These are phyloP conservation scores for Eurytemora carolleeae DNA, from an alignment of 1,140 invertebrate genomes.

Conservation along the genomic window DNA sequence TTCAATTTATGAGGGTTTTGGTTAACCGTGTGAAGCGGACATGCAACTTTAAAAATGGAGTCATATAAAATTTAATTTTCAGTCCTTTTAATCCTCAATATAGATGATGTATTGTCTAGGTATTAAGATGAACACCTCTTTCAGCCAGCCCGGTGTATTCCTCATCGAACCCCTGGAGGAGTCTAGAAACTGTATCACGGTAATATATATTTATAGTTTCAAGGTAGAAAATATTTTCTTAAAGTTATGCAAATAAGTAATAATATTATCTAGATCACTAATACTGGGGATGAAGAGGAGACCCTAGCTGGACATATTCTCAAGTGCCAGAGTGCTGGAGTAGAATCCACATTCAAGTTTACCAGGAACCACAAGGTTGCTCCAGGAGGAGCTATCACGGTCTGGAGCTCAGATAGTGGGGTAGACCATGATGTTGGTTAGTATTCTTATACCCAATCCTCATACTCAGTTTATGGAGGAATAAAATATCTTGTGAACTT, in stretches of 20 bases:
- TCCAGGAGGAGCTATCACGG: neutral
- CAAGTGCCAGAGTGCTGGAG: neutral
- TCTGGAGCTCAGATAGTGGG: neutral
- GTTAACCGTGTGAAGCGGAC: too few relatives aligned
- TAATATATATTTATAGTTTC: too few relatives aligned
- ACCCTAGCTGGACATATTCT: neutral
- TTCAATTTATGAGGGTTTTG: too few relatives aligned
- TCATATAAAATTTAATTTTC: too few relatives aligned
- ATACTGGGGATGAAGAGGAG: neutral
- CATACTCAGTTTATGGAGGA: too few relatives aligned
- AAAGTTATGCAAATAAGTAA: too few relatives aligned
- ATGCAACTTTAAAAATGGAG: too few relatives aligned
- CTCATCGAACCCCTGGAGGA: neutral
- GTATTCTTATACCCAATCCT: too few relatives aligned
- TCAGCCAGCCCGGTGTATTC: neutral
- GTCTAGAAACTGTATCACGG: neutral
- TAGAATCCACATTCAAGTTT: neutral
- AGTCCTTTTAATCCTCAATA: too few relatives aligned
- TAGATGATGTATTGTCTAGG: neutral
- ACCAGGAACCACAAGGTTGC: neutral
- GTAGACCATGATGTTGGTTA: neutral
- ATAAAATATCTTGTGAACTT: too few relatives aligned
- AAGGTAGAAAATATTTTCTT: too few relatives aligned
- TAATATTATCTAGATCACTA: neutral
- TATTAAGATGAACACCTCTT: neutral